Base-by-base conservation (phyloP, 1,140 invertebrate species). In the Pseudomyrmex flavicornis region DNA sequence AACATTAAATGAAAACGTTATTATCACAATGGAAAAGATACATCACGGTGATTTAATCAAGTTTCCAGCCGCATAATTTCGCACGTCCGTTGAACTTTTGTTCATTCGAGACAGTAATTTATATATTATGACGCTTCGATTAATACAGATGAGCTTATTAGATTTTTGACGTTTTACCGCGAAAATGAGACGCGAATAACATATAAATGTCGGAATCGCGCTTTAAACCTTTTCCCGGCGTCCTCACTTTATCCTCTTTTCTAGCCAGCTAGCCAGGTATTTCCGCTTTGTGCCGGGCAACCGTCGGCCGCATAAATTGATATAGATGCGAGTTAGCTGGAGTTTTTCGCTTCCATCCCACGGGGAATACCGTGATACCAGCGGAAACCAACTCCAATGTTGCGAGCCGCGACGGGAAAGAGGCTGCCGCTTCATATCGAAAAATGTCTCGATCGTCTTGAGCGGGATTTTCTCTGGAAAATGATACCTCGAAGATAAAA, bases 321-420 rank as follows among this genome's bases (percentile, higher is more conserved):
- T 93, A 94, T 93, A 92, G 93, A 94, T 94, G 93, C 92, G 93
- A 93, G 93, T 94, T 93, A 91, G 91, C 90, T 69, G 85, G 91
- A 94, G 91, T 93, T 94, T 93, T 94, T 94, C 93, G 90, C 85
- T 89, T 87, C 83, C 74, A 82, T 90, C 86, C 90, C 85, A 70
- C 87, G 87, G 89, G 91, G 91, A 80, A 87, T 61, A 59, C 73
- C 65, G 22, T 58, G 79, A 61, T 68, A 82, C 65, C 68, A 63
- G 35, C 69, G 22, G 84, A 85, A 85, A 85, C 79, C 83, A 73
- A 73, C 68, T 85, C 65, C 48, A 73, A 82, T 62, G 79, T 62
- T 79, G 66, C 56, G 59, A 52, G 58, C 56, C 46, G 46, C 48
- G 13, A 15, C 54, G 59, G n/a, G 63, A 76, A 68, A 62, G 59